Evolutionary conservation across 2,888 invertebrate genomes (phyloP), one percentile per base, ranked within the genome.

Genomic region (Halocaridina rubra): DNA sequence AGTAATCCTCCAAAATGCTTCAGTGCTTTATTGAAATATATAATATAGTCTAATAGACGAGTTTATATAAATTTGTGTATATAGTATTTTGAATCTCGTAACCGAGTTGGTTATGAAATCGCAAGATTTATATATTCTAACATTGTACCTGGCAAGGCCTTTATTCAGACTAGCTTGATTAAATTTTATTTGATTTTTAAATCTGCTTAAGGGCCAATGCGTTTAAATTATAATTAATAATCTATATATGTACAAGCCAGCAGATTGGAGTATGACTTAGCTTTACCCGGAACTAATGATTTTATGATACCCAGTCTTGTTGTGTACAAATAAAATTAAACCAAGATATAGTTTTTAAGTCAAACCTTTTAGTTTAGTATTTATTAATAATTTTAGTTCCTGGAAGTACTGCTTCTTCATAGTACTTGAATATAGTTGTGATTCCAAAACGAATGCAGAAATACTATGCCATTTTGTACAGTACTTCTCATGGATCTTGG

Each of bases 91-190:
- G n/a, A n/a, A 59, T n/a, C 10, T 53, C 53, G 10, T 13, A 53
- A 53, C 53, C 53, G 4, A 10, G 4, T 10, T 53, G 53, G 53
- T 53, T 53, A 53, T 53, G 53, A 53, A n/a, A 53, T 53, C 19
- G 19, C 53, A 53, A 53, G 53, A 53, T 53, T 53, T 53, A 53
- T 53, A 53, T 53, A 53, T 53, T 78, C 78, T 84, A 84, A 84
- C 82, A 74, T 78, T 84, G 82, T 84, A 84, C 82, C 82, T 84
- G 82, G 82, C 77, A 69, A 22, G 64, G 72, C 77, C 82, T 78
- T 84, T 78, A 84, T 53, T 72, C 82, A 72, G 82, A 81, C 72
- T 53, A 59, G 27, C 39, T 32, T 59, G 32, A 39, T 74, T 72
- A 71, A 72, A 84, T 84, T 77, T 78, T 84, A 84, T 84, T 84